Evolutionary conservation across 2,888 invertebrate genomes (phyloP), one percentile per base, ranked within the genome.

Genomic region (Eutolmus rufibarbis): DNA sequence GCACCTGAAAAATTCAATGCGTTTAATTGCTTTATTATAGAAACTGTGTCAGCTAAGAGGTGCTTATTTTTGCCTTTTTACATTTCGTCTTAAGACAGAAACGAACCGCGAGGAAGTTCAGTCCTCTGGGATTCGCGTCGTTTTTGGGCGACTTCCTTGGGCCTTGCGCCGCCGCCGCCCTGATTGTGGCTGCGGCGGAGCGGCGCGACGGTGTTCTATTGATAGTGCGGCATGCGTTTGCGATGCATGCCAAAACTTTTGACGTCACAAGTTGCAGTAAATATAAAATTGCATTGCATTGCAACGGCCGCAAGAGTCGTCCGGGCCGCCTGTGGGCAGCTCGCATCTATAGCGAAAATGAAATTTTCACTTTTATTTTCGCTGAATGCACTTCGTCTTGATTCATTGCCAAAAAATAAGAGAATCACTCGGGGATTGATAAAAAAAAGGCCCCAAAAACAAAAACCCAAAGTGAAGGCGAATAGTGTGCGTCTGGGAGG

Each of bases 331-430:
- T 14, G 16, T 16, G 12, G 31, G 37, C 74, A 28, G n/a, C 1
- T n/a, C 51, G 51, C 66, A 66, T 31, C n/a, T n/a, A n/a, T 79
- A 79, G 56, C 57, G 82, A 82, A 82, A 82, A 57, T 66, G 66
- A 82, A 82, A 82, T 82, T 82, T 82, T 57, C 82, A 66, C 82
- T 82, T 66, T 82, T 82, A 82, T 82, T 82, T 82, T 82, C 82
- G 66, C 66, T 82, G 66, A 82, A 82, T 82, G 82, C 82, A 82
- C 57, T 82, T 57, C 57, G 34, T 34, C 37, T 57, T 81, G 81
- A 81, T 31, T 82, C 57, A 34, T 57, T 82, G 57, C 57, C 82
- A 57, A 82, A 82, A 82, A 82, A 82, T 79, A 79, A 79, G 79
- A 79, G 79, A 51, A 79, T 51, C 16, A 79, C 14, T 46, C 14